phyloP scores from a whole-genome alignment of 1,140 invertebrate species.

The Nasonia vitripennis region DNA sequence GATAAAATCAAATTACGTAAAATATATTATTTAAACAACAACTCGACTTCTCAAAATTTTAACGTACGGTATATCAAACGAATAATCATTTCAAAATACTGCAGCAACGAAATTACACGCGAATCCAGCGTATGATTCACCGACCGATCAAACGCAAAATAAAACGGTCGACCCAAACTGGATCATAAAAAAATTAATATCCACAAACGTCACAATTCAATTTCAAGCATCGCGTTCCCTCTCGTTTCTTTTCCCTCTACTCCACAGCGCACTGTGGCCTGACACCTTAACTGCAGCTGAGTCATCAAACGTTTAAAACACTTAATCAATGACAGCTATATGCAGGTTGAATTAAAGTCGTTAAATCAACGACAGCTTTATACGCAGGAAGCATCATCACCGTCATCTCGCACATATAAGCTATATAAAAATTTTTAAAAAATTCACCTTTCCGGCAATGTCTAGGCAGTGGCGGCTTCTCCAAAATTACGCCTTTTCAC shows the following conservation, averaged over 20 bases:
- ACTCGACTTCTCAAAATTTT: too few relatives aligned
- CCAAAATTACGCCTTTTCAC: slow-evolving; percentile 38
- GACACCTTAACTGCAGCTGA: not conserved
- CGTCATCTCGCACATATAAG: too few relatives aligned
- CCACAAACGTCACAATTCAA: slow-evolving; percentile 1
- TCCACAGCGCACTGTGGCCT: not conserved
- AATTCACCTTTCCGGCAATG: slow-evolving; percentile 50
- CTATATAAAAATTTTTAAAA: too few relatives aligned
- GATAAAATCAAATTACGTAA: too few relatives aligned
- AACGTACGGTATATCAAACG: too few relatives aligned
- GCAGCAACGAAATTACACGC: not conserved
- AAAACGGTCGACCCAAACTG: not conserved
- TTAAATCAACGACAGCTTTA: not conserved
- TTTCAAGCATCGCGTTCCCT: not conserved
- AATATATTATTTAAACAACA: too few relatives aligned
- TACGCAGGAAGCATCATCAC: not conserved
- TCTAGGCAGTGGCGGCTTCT: slow-evolving; percentile 46
- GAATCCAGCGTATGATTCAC: not conserved
- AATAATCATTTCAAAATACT: too few relatives aligned
- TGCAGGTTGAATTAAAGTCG: not conserved
- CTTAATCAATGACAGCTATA: slow-evolving; percentile 1
- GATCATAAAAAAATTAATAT: slow-evolving; percentile 2
- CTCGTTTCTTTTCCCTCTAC: not conserved
- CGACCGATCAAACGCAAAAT: not conserved
- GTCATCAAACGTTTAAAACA: slow-evolving; percentile 1